Conservation (phyloP, 2,888 invertebrate genomes). For the Rhimphoctona megacephalus region DNA sequence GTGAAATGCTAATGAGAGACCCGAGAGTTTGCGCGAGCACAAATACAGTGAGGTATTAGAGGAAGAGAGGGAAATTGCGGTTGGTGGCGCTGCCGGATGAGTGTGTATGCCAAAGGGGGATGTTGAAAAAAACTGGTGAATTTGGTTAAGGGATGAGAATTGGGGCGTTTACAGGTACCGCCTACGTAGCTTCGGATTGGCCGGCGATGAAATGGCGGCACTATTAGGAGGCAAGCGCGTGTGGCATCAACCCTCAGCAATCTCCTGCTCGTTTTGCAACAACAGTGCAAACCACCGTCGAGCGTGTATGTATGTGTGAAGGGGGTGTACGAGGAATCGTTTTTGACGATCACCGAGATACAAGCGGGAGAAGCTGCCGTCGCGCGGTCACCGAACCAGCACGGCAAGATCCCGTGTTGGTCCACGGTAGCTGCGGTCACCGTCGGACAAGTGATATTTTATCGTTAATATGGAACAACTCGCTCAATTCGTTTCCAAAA, state of each 20-base stretch:
- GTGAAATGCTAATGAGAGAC: conserved; percentile 80
- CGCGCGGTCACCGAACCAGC: conserved; percentile 56
- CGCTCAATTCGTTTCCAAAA: conserved; percentile 96
- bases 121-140: conserved; percentile 29
- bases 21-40: conserved; percentile 23
- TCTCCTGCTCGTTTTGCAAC: conserved; percentile 8
- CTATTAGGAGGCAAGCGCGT: conserved; percentile 62
- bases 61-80: conserved; percentile 55
- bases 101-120: conserved; percentile 42
- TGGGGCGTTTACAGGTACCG: conserved; percentile 68
- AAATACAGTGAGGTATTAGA: neutral
- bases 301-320: conserved; percentile 26
- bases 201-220: conserved; percentile 74
- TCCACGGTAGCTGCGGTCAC: conserved; percentile 58
- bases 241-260: conserved; percentile 56
- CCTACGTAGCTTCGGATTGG: conserved; percentile 75
- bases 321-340: conserved; percentile 2
- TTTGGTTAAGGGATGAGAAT: conserved; percentile 59
- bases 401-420: conserved; percentile 60
- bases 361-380: conserved; percentile 51
- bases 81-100: conserved; percentile 57
- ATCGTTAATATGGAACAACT: conserved; percentile 91
- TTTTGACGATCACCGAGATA: conserved; percentile 39
- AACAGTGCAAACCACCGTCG: conserved; percentile 41
- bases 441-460: conserved; percentile 60